Evolutionary conservation across 2,113 vertebrate genomes (phyloP), one percentile per base, ranked within the genome.

Genomic region (Dasyprocta punctata): DNA sequence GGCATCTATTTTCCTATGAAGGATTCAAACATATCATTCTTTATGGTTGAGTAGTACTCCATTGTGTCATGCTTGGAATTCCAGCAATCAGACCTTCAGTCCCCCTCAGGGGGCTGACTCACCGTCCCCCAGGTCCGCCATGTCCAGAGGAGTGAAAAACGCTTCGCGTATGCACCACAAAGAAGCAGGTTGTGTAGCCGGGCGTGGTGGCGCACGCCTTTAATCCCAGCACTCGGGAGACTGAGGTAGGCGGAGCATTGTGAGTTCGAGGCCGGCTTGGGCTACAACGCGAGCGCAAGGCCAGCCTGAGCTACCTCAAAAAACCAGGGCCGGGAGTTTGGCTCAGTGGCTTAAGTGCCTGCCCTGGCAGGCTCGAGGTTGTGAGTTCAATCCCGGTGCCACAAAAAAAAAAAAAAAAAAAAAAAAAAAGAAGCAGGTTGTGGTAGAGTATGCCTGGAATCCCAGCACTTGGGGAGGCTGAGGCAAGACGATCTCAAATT

Each of bases 41-140:
- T 38, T 71, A 20, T 4, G 19, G n/a, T 1, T 20, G 67, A 38
- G n/a, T 71, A 67, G n/a, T 71, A 38, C 8, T 20, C 36, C n/a
- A 71, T 22, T 38, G n/a, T 38, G 16, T 71, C 67, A 6, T 2
- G 30, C 17, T 78, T 41, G 5, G 38, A 12, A 1, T 38, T 0
- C 14, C 9, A 14, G 60, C 13, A 20, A 17, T 3, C 17, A n/a
- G 67, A 71, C 36, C 19, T 22, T 38, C 65, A 69, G 19, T 5
- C 47, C 52, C 33, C 0, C 58, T 19, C 47, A 14, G 11, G 26
- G 0, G 52, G n/a, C 56, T 6, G 36, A 16, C 7, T 52, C 0
- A 2, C 36, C 3, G 0, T 9, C n/a, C 16, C 19, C 0, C 0
- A 47, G 86, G 41, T 38, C n/a, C 0, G 5, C 26, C 0, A 19